Base-by-base conservation (phyloP, 2,797 vertebrate genomes). In the Ptychadena robeensis region DNA sequence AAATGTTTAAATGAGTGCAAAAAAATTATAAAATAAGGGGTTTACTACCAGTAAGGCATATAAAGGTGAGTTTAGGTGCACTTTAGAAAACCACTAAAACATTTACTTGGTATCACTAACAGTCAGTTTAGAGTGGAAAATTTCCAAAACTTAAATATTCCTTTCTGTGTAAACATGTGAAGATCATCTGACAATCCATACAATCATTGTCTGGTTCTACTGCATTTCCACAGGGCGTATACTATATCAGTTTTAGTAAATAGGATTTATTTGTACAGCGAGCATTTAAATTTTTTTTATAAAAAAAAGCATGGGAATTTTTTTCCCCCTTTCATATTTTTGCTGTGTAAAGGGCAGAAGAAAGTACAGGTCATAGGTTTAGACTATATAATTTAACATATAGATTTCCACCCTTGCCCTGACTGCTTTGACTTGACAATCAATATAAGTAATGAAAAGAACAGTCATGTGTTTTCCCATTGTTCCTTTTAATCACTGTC, bases 401-500 rank as follows among this genome's bases (percentile, higher is more conserved):
- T 70, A 70, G 48, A 65, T 80, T 40, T 73, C 9, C 38, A 32
- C 27, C 10, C 28, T 71, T 73, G 31, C 40, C 44, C 22, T 57
- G 64, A 75, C 32, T 67, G 34, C 14, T 30, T 78, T 66, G 32
- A 14, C 59, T 57, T 57, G 30, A 63, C 72, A 77, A 53, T 70
- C 66, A 77, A 63, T 70, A 53, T 11, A 82, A 65, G 22, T 59
- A 65, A 64, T 44, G 28, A 32, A 78, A 72, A 74, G 34, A 63
- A 40, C 53, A 76, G 53, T 44, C 35, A 37, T 30, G 25, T 64
- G 28, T 48, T 77, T 74, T 64, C 31, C 38, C 57, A 37, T 63
- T 77, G 65, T 28, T 57, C 44, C 9, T 22, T 72, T 71, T 78
- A 38, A 83, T 66, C 67, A 65, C 59, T 83, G 74, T 59, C 73